These are phyloP conservation scores for Phyllotreta cruciferae DNA, from an alignment of 2,888 invertebrate genomes.

Conservation along the genomic window DNA sequence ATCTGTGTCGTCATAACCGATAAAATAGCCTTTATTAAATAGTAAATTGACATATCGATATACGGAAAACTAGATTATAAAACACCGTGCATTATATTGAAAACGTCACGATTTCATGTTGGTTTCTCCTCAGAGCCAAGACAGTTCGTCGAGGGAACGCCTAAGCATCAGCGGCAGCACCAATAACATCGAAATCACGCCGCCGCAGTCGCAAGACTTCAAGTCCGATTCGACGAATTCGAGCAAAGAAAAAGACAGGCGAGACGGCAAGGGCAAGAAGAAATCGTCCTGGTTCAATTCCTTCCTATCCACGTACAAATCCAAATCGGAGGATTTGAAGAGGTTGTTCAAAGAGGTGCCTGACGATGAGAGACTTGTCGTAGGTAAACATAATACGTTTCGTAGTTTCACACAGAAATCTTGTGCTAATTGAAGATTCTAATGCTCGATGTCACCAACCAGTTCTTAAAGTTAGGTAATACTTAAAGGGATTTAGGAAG, in stretches of 20 bases:
- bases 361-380: slow-evolving; percentile 88
- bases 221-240: slow-evolving; percentile 47
- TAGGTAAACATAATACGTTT: slow-evolving; percentile 68
- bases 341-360: slow-evolving; percentile 91
- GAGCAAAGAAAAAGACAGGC: slow-evolving; percentile 53
- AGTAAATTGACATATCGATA: no score
- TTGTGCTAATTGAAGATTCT: no score
- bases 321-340: slow-evolving; percentile 90
- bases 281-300: slow-evolving; percentile 88
- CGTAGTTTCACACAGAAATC: no score
- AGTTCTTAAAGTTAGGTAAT: no score
- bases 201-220: slow-evolving; percentile 46
- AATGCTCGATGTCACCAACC: no score
- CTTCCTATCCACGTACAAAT: slow-evolving; percentile 92
- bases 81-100: no score
- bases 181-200: slow-evolving; percentile 46
- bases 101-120: not conserved
- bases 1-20: no score
- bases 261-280: slow-evolving; percentile 67
- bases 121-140: slow-evolving; percentile 46
- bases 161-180: slow-evolving; percentile 42
- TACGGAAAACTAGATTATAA: no score
- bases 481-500: no score
- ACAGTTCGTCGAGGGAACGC: slow-evolving; percentile 47
- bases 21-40: no score